Conservation (phyloP, 2,113 vertebrate genomes). For the Nematolebias whitei region DNA sequence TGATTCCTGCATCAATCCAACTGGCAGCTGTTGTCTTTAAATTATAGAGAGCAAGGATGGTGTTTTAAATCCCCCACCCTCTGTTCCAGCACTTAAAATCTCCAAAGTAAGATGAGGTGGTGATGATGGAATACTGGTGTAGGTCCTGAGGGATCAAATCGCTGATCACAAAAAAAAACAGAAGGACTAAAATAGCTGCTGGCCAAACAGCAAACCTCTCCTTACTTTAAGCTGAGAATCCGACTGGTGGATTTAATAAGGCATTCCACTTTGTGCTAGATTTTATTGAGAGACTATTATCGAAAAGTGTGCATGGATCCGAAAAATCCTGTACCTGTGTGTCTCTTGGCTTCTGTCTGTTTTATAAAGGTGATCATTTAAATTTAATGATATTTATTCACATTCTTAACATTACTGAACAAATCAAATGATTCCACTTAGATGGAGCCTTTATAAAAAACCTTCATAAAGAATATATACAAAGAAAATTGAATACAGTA, state of each 20-base stretch:
- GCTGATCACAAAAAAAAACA: conserved; percentile 5
- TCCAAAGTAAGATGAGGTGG: conserved; percentile 31
- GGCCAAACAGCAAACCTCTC: background rate
- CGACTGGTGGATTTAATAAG: background rate
- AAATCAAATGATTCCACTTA: too few species aligned
- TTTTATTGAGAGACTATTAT: conserved; percentile 9
- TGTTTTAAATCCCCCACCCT: conserved; percentile 25
- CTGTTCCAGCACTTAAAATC: conserved; percentile 23
- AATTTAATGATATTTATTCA: conserved; percentile 7
- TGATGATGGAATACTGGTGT: conserved; percentile 9
- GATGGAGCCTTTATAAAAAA: too few species aligned
- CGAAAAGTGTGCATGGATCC: background rate
- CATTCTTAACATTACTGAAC: conserved; percentile 5
- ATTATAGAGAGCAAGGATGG: conserved; percentile 35
- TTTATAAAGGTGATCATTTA: background rate
- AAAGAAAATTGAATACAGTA: background rate
- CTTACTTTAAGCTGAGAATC: background rate
- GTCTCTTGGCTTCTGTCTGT: background rate
- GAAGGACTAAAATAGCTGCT: background rate
- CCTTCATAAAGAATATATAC: background rate
- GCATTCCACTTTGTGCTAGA: conserved; percentile 1
- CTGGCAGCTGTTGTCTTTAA: conserved; percentile 61
- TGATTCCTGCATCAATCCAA: conserved; percentile 54
- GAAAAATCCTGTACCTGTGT: background rate
- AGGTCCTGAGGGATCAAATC: conserved; percentile 12